These are phyloP conservation scores for Suncus etruscus DNA, from an alignment of 2,113 vertebrate genomes.

Conservation along the genomic window DNA sequence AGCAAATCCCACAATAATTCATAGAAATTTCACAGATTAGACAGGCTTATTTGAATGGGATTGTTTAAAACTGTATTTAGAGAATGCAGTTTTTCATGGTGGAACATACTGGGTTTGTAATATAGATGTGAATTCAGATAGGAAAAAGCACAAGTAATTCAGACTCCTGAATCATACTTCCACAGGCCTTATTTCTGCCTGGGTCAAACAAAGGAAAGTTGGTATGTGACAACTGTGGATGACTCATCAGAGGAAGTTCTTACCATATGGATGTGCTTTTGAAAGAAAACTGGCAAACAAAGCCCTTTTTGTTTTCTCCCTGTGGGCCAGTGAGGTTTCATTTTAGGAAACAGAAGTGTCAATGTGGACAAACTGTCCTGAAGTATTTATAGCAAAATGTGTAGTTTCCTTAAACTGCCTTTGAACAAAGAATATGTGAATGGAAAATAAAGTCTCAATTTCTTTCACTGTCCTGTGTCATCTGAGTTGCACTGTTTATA, in stretches of 20 bases:
- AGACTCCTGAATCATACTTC: constrained; percentile 47
- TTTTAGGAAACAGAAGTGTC: constrained; percentile 82
- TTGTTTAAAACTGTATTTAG: constrained; percentile 57
- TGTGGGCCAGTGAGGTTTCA: constrained; percentile 71
- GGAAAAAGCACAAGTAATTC: constrained; percentile 58
- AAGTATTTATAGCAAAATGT: constrained; percentile 76
- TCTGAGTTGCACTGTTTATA: constrained; percentile 4
- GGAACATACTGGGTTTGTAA: constrained; percentile 56
- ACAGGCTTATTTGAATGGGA: constrained; percentile 60
- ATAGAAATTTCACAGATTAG: constrained; percentile 73
- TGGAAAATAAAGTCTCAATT: constrained; percentile 57
- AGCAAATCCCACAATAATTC: constrained; percentile 70
- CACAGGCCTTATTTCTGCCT: constrained; percentile 52
- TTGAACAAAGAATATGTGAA: constrained; percentile 66
- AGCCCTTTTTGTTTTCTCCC: constrained; percentile 61
- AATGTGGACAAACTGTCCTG: constrained; percentile 78
- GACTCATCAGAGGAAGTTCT: constrained; percentile 78
- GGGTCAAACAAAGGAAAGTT: constrained; percentile 76
- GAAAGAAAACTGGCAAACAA: constrained; percentile 74
- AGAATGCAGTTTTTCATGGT: constrained; percentile 71
- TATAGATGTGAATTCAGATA: constrained; percentile 68
- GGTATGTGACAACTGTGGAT: constrained; percentile 75
- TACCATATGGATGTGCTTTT: constrained; percentile 70
- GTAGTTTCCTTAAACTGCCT: constrained; percentile 74
- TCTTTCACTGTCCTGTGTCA: constrained; percentile 26